Percentiles rank a stretch among this genome's conserved stretches.
phyloP scores from a whole-genome alignment of 2,113 vertebrate species.

The Tachycineta bicolor region DNA sequence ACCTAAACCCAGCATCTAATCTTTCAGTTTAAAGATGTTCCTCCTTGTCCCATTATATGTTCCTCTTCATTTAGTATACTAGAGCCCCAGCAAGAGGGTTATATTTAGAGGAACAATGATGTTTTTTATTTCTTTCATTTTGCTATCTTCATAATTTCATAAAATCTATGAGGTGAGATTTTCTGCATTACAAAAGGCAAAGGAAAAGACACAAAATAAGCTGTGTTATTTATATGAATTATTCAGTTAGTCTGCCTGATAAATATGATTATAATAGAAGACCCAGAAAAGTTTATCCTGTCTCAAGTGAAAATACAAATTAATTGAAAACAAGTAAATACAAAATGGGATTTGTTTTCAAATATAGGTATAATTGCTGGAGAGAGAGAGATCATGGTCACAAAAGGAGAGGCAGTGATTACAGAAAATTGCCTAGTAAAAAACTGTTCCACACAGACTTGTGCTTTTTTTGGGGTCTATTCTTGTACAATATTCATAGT shows the following conservation, averaged over 20 bases:
- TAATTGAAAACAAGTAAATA: not conserved
- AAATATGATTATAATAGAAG: not conserved
- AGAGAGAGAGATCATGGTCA: not conserved
- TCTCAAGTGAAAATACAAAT: not conserved
- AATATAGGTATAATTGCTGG: not conserved
- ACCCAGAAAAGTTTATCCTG: not conserved
- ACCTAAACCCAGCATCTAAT: not conserved
- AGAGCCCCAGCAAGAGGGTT: not conserved
- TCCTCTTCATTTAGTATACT: rapidly evolving
- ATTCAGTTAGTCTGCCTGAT: not conserved
- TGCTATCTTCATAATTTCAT: not conserved
- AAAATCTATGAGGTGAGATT: not conserved
- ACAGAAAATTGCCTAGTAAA: not conserved
- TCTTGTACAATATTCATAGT: not conserved
- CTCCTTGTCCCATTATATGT: not conserved
- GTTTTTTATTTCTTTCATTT: not conserved
- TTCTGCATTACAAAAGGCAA: not conserved
- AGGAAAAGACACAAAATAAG: not conserved
- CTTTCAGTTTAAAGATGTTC: not conserved
- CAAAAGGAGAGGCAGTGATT: not conserved
- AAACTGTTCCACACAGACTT: not conserved
- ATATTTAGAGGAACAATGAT: not conserved
- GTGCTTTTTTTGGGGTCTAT: not conserved
- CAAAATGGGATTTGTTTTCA: not conserved
- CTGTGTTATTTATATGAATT: not conserved